Conservation (phyloP, 2,113 vertebrate species). For the Pterocles gutturalis region DNA sequence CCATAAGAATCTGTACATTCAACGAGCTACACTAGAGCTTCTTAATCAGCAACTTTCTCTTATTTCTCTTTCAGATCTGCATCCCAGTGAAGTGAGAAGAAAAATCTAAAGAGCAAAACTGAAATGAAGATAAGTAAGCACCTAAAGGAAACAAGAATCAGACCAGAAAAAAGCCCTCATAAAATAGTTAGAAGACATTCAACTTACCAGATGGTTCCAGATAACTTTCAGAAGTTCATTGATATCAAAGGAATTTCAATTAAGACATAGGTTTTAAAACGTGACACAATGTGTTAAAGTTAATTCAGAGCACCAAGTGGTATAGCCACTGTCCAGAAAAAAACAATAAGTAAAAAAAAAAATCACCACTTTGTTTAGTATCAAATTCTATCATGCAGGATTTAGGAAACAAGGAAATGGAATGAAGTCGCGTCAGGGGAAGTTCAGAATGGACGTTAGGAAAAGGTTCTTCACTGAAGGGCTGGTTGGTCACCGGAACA, state of each 20-base stretch:
- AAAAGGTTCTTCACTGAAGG: neutral
- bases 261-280: neutral
- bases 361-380: neutral
- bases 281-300: neutral
- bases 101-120: neutral
- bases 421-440: neutral
- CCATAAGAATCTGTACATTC: neutral
- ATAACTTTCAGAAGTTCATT: neutral
- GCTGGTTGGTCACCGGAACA: neutral
- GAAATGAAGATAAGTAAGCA: neutral
- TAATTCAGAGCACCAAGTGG: neutral
- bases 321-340: neutral
- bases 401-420: neutral
- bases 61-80: neutral
- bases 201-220: neutral
- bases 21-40: neutral
- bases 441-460: too few species aligned
- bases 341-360: neutral
- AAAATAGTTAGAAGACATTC: neutral
- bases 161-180: neutral
- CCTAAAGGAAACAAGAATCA: neutral
- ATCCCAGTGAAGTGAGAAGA: neutral
- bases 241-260: neutral
- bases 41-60: neutral
- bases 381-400: neutral